Percentiles rank a stretch among this genome's conserved stretches.
phyloP scores from a whole-genome alignment of 2,113 vertebrate species.

The Stegastes partitus region DNA sequence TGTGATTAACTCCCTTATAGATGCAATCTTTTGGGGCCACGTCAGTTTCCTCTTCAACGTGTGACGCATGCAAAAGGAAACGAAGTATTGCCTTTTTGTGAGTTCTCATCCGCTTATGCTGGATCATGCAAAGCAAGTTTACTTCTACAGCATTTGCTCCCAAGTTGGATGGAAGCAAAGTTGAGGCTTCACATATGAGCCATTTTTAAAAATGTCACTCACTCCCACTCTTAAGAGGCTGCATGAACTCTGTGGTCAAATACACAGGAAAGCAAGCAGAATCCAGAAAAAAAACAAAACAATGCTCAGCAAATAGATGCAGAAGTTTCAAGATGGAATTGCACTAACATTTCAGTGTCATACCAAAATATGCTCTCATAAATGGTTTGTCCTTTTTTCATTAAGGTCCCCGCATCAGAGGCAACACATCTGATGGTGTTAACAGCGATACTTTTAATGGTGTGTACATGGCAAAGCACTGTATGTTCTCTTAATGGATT shows the following conservation, averaged over 20 bases:
- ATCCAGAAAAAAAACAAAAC: constrained; percentile 17
- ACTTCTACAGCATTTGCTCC: constrained; percentile 42
- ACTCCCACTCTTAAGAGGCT: constrained; percentile 33
- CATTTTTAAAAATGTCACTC: constrained; percentile 39
- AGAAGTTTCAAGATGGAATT: constrained; percentile 17
- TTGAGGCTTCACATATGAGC: constrained; percentile 28
- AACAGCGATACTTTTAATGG: not conserved
- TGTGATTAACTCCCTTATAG: constrained; percentile 72
- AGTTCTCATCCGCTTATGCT: constrained; percentile 44
- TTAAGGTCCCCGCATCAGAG: not conserved
- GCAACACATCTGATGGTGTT: not conserved
- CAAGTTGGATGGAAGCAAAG: constrained; percentile 50
- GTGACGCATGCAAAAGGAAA: constrained; percentile 38
- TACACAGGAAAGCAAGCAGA: constrained; percentile 31
- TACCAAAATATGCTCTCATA: not conserved
- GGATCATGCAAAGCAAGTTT: constrained; percentile 49
- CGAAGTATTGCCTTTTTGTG: constrained; percentile 1
- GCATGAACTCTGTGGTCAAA: constrained; percentile 42
- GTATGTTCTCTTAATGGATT: not conserved
- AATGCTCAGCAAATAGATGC: constrained; percentile 2
- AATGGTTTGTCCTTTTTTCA: not conserved
- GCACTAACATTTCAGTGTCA: not conserved
- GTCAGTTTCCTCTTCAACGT: constrained; percentile 36
- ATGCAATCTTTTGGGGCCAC: constrained; percentile 63
- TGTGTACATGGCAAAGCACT: not conserved